A percentile compares a stretch with the other conserved stretches of the same genome.
These are phyloP conservation scores for Anguilla japonica DNA, from an alignment of 2,113 vertebrate species.

Conservation along the genomic window DNA sequence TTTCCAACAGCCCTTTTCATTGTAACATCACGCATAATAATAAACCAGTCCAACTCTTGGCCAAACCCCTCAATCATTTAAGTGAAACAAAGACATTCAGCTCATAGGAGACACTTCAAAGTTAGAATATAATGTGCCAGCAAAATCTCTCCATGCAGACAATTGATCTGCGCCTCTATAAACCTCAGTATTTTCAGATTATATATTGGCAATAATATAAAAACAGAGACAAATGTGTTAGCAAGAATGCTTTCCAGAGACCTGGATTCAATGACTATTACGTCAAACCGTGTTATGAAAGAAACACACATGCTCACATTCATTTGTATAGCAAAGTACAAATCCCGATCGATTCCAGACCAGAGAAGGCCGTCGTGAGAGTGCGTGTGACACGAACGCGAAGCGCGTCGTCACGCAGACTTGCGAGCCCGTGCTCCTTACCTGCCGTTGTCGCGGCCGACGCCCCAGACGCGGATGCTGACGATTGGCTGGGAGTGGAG, in stretches of 20 bases:
- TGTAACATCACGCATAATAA: not conserved
- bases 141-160: not conserved
- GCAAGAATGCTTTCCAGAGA: not conserved
- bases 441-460: conserved; percentile 94
- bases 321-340: too few species aligned
- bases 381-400: not conserved
- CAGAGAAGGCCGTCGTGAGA: too few species aligned
- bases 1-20: not conserved
- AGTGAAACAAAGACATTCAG: not conserved
- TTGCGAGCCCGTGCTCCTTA: conserved; percentile 57
- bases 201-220: not conserved
- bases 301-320: not conserved
- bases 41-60: not conserved
- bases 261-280: not conserved
- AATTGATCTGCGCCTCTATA: not conserved
- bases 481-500: conserved; percentile 94
- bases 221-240: not conserved
- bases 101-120: not conserved
- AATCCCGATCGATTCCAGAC: too few species aligned
- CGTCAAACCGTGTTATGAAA: not conserved
- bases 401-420: too few species aligned
- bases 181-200: not conserved
- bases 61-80: not conserved
- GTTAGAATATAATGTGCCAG: not conserved
- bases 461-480: conserved; percentile 96